Evolutionary conservation across 1,140 invertebrate genomes (phyloP), one percentile per base, ranked within the genome.

Genomic region (Drosophila parabipectinata): DNA sequence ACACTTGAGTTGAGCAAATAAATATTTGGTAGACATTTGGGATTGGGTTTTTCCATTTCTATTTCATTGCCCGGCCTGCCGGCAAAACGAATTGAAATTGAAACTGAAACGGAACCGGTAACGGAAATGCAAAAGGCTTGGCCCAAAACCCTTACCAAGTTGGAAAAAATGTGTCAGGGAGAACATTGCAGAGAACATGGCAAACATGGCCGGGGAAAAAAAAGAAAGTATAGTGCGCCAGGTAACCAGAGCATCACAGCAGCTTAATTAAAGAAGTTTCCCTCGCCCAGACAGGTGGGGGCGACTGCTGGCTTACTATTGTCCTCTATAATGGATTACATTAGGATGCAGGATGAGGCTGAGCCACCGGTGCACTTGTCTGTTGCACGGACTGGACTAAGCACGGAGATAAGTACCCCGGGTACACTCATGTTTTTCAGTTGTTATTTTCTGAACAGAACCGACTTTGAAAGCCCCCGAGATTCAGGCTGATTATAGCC

Each of bases 1-100:
- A 66, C 72, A 79, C 78, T 85, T 81, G 74, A 81, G 77, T 81
- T 78, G 77, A 61, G 82, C 34, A 85, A 85, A 87, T 85, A 85
- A 85, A 85, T 85, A 85, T 85, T 85, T 85, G 82, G 74, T 85
- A 85, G 82, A 76, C 82, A 68, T 81, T 68, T 72, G 82, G 82
- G 82, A 87, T 78, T 87, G 71, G 69, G 69, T 68, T 69, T 68
- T 48, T 56, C 28, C 37, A 28, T 59, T 75, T 26, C 50, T n/a
- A 48, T 58, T 72, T 72, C 34, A 60, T 77, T 77, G 67, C 32
- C 63, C 10, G 57, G 6, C 54, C 37, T 50, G 26, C 59, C 12
- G 54, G 62, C 56, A 61, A 63, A 55, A 57, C 64, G 75, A 77
- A 74, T 74, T 74, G 72, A 83, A 76, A 69, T 69, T 48, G 63